These are phyloP conservation scores for Tenthredo mesomela DNA, from an alignment of 2,888 invertebrate genomes.

Conservation along the genomic window DNA sequence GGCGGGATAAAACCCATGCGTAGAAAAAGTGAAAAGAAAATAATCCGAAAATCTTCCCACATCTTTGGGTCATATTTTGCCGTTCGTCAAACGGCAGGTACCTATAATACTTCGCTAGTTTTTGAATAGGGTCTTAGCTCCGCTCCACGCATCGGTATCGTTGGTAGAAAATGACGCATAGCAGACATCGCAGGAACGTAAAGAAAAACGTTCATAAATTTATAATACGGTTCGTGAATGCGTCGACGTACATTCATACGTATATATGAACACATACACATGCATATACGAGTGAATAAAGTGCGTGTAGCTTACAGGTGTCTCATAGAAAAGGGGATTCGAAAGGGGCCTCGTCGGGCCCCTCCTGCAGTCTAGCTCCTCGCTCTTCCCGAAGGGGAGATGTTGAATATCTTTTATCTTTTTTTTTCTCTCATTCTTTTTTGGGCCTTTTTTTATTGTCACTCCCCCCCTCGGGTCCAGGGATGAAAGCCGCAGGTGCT, in stretches of 20 bases:
- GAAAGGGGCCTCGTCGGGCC: slow-evolving; percentile 35
- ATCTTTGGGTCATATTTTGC: slow-evolving; percentile 52
- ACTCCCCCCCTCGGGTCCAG: slow-evolving; percentile 63
- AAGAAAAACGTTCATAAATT: slow-evolving; percentile 62
- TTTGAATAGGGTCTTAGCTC: slow-evolving; percentile 32
- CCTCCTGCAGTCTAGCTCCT: slow-evolving; percentile 42
- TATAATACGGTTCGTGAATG: slow-evolving; percentile 61
- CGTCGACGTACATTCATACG: slow-evolving; percentile 55
- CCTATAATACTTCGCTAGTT: background rate
- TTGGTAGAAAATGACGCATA: slow-evolving; percentile 33
- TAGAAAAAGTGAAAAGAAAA: background rate
- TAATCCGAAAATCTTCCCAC: slow-evolving; percentile 60
- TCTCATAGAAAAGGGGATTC: slow-evolving; percentile 66
- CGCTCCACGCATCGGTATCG: background rate
- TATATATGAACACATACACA: background rate
- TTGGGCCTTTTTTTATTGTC: slow-evolving; percentile 61
- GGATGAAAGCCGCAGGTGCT: slow-evolving; percentile 74
- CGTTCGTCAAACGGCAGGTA: slow-evolving; percentile 32
- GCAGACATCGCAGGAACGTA: background rate
- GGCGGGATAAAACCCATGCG: background rate
- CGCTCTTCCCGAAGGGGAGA: slow-evolving; percentile 53
- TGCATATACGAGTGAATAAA: slow-evolving; percentile 63
- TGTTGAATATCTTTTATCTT: slow-evolving; percentile 56
- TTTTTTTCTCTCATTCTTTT: slow-evolving; percentile 46
- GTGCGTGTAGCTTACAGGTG: slow-evolving; percentile 71